A percentile compares a stretch with the other conserved stretches of the same genome.
Conservation (phyloP, 2,113 vertebrate species). For the Megaceryle maxima region DNA sequence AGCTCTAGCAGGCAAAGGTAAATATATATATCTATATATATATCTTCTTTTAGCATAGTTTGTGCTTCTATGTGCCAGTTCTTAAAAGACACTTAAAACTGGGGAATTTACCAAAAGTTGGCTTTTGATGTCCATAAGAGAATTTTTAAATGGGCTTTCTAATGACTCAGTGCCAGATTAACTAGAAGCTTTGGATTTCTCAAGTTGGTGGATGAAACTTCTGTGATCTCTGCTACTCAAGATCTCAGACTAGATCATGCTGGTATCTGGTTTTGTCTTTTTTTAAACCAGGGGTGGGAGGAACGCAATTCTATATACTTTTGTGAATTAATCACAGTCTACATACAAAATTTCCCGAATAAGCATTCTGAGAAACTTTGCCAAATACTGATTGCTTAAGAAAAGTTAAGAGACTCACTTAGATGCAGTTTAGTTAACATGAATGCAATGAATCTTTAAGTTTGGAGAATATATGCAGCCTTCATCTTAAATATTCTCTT, state of each 20-base stretch:
- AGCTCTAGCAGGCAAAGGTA: not conserved
- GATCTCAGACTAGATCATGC: not conserved
- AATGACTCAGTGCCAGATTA: not conserved
- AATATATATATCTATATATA: rapidly evolving
- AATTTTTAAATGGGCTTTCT: not conserved
- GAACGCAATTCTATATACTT: not conserved
- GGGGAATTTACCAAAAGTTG: not conserved
- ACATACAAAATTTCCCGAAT: not conserved
- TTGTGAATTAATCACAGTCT: not conserved
- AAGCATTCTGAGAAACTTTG: not conserved
- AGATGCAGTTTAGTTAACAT: not conserved
- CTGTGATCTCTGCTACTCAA: not conserved
- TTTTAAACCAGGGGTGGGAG: not conserved
- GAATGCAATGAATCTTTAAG: rapidly evolving
- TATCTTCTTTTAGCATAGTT: not conserved
- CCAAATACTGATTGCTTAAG: not conserved
- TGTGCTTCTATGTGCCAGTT: not conserved
- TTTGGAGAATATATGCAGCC: not conserved
- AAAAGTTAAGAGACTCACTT: not conserved
- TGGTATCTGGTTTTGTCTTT: not conserved
- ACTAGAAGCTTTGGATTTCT: not conserved
- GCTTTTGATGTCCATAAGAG: not conserved
- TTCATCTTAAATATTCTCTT: not conserved
- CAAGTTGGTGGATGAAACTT: not conserved
- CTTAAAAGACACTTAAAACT: not conserved